Base-by-base conservation (phyloP, 2,797 vertebrate species). In the Karalla daura region DNA sequence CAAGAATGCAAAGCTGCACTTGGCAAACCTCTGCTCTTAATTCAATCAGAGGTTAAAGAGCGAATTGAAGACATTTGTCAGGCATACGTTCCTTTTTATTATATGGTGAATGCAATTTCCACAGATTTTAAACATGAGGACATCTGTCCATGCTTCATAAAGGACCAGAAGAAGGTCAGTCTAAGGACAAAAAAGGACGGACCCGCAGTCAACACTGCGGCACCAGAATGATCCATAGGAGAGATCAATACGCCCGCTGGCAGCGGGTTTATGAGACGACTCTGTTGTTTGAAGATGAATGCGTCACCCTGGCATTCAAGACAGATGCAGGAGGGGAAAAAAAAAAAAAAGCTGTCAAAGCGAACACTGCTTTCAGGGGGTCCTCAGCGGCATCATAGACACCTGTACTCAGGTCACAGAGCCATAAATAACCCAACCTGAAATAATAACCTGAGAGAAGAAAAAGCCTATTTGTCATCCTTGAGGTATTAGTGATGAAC, bases 341-440 rank as follows among this genome's bases (percentile, higher is more conserved):
- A 69, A 63, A n/a, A n/a, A n/a, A n/a, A n/a, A n/a, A n/a, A n/a
- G n/a, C n/a, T 39, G 36, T 65, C 35, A 61, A 41, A 76, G 27
- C 53, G 47, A 76, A 33, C 56, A 24, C 39, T 36, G 65, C 40
- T 60, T 62, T 51, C 39, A 5, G 2, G 45, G 2, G 45, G 36
- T 52, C 51, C 36, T 75, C 28, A 36, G 68, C 9, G 8, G 27
- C 63, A 53, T 72, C 58, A 49, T 35, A 60, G 40, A 66, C 61
- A 64, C 70, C 75, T 70, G 66, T 55, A 60, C 68, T 84, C 41
- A 35, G 61, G 62, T 70, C 63, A 32, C 36, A 10, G 43, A 69
- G 36, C 66, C 64, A 74, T 81, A 83, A 88, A 87, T 82, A 86
- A 87, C 61, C 72, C 63, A 64, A 60, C 58, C 47, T 56, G 70